These are phyloP conservation scores for Engraulis encrasicolus DNA, from an alignment of 2,113 vertebrate species.

Conservation along the genomic window DNA sequence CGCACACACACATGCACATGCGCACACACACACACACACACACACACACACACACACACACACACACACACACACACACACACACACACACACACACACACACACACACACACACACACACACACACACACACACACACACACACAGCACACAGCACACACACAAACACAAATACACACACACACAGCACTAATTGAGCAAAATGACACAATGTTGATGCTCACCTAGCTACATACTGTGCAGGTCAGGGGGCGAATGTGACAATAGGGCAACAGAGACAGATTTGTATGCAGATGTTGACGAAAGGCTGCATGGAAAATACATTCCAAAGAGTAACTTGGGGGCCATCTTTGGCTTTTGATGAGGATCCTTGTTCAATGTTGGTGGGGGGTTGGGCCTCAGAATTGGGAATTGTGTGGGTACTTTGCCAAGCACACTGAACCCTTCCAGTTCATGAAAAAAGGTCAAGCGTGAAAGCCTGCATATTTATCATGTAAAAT, in stretches of 20 bases:
- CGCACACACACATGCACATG: no score
- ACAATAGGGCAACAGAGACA: neutral
- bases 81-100: no score
- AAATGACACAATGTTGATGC: slow-evolving; percentile 20
- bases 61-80: no score
- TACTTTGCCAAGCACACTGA: neutral
- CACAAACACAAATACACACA: no score
- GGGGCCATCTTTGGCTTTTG: neutral
- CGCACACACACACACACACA: no score
- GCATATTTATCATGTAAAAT: neutral
- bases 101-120: no score
- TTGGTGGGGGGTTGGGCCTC: neutral
- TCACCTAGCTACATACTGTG: neutral
- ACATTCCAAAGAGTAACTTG: neutral
- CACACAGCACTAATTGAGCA: slow-evolving; percentile 29
- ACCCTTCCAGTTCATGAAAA: neutral
- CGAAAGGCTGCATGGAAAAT: neutral
- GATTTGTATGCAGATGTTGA: slow-evolving; percentile 7
- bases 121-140: no score
- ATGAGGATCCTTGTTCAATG: neutral
- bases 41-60: no score
- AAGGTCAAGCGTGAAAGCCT: neutral
- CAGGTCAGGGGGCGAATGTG: neutral
- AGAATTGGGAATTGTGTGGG: no score
- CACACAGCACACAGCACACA: no score